These are phyloP conservation scores for Silurus meridionalis DNA, from an alignment of 2,113 vertebrate genomes.

Conservation along the genomic window DNA sequence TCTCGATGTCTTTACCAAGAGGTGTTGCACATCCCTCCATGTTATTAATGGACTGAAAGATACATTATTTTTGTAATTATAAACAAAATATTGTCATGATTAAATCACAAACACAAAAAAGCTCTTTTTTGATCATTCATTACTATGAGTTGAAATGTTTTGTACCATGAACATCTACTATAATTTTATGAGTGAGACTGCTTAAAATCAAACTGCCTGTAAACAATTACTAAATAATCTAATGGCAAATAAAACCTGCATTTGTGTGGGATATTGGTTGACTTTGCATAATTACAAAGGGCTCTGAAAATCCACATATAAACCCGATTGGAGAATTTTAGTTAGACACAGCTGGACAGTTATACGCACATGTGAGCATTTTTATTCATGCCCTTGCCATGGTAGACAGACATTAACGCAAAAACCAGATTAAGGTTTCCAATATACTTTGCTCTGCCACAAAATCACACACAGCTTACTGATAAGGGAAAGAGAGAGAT, in stretches of 20 bases:
- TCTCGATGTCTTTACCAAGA: constrained; percentile 87
- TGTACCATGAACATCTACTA: background rate
- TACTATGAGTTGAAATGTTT: too few relatives aligned
- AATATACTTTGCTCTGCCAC: background rate
- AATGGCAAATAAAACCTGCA: background rate
- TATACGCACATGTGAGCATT: background rate
- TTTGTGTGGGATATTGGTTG: background rate
- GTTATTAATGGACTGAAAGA: constrained; percentile 79
- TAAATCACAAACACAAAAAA: background rate
- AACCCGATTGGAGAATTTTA: too few relatives aligned
- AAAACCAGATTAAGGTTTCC: background rate
- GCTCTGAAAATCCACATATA: background rate
- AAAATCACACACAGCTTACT: background rate
- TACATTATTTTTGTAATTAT: constrained; percentile 31
- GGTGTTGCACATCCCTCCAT: constrained; percentile 91
- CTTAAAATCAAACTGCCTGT: background rate
- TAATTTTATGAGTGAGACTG: background rate
- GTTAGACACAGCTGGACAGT: background rate
- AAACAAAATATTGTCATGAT: background rate
- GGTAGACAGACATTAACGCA: background rate
- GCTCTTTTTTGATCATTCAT: too few relatives aligned
- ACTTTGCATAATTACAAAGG: background rate
- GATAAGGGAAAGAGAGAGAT: background rate
- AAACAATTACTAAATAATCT: background rate
- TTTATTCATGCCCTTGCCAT: background rate